These are phyloP conservation scores for Drosophila kuntzei DNA, from an alignment of 2,888 invertebrate species.

Conservation along the genomic window DNA sequence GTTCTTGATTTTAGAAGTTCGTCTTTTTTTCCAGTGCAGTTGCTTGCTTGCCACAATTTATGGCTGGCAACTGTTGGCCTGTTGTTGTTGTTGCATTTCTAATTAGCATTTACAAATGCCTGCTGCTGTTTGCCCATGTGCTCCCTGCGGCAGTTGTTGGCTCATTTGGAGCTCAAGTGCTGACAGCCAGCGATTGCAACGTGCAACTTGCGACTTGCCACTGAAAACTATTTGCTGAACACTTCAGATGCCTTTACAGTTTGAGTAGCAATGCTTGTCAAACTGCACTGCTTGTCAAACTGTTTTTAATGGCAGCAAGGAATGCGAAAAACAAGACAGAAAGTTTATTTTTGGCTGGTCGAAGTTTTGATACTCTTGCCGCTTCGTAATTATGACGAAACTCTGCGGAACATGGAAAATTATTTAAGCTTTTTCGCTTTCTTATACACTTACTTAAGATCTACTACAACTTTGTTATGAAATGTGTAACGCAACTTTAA, in stretches of 20 bases:
- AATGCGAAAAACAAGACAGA: not conserved
- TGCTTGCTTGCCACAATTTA: slow-evolving; percentile 41
- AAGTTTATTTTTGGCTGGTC: not conserved
- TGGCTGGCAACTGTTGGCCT: slow-evolving; percentile 33
- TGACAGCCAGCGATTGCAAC: slow-evolving; percentile 50
- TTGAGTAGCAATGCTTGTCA: slow-evolving; percentile 11
- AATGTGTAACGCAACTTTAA: not conserved
- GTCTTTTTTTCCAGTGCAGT: too few species aligned
- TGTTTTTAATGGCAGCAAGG: slow-evolving; percentile 14
- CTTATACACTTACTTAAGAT: not conserved
- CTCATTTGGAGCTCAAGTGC: slow-evolving; percentile 63
- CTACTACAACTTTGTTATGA: not conserved
- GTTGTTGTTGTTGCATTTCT: slow-evolving; percentile 60
- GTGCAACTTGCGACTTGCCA: slow-evolving; percentile 41
- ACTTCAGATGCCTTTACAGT: slow-evolving; percentile 25
- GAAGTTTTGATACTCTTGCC: not conserved
- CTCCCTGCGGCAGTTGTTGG: slow-evolving; percentile 39
- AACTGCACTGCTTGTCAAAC: slow-evolving; percentile 4
- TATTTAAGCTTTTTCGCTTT: slow-evolving; percentile 26
- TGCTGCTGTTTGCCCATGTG: slow-evolving; percentile 20
- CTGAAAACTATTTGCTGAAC: slow-evolving; percentile 42
- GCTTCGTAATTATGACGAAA: slow-evolving; percentile 70
- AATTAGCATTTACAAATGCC: slow-evolving; percentile 77
- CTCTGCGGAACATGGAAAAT: slow-evolving; percentile 70
- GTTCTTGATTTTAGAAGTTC: too few species aligned